Evolutionary conservation across 1,140 invertebrate species (phyloP).

Genomic region (Drosophila pseudoananassae): DNA sequence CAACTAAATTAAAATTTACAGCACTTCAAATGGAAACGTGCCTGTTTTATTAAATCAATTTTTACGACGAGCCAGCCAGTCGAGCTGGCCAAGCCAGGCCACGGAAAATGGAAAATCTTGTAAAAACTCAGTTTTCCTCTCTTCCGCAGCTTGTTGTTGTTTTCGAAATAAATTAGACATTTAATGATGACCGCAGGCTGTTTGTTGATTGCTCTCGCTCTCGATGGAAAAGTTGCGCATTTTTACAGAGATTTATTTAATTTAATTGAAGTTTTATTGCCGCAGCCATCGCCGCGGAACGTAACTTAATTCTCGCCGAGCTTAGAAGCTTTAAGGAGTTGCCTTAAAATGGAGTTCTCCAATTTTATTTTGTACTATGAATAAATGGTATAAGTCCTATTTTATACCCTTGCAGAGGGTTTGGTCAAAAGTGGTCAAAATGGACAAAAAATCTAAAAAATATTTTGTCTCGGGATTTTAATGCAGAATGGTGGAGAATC

Average conservation of each 20-base stretch:
- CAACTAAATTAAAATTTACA: constrained; percentile 83
- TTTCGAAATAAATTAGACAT: constrained; percentile 80
- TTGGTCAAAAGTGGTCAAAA: no score
- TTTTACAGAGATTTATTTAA: constrained; percentile 79
- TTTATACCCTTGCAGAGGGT: no score
- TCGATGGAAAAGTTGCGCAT: constrained; percentile 48
- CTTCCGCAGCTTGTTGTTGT: constrained; percentile 56
- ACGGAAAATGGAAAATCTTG: constrained; percentile 70
- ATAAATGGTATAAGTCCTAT: constrained; percentile 6
- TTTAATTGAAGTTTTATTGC: constrained; percentile 80
- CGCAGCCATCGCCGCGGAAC: constrained; percentile 55
- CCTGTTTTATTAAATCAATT: constrained; percentile 81
- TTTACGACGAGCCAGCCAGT: constrained; percentile 44
- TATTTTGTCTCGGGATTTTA: no score
- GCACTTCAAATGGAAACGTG: constrained; percentile 81
- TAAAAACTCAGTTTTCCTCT: constrained; percentile 66
- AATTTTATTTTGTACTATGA: not conserved
- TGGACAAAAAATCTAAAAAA: no score
- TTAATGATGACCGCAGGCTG: constrained; percentile 82
- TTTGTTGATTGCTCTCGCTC: constrained; percentile 65
- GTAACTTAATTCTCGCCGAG: constrained; percentile 12
- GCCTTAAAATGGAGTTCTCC: constrained; percentile 2
- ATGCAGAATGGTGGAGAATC: no score
- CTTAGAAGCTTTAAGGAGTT: constrained; percentile 16
- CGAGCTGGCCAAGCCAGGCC: constrained; percentile 2